Percentiles rank a stretch among this genome's conserved stretches.
These are phyloP conservation scores for Acleris laterana DNA, from an alignment of 2,888 invertebrate species.

Conservation along the genomic window DNA sequence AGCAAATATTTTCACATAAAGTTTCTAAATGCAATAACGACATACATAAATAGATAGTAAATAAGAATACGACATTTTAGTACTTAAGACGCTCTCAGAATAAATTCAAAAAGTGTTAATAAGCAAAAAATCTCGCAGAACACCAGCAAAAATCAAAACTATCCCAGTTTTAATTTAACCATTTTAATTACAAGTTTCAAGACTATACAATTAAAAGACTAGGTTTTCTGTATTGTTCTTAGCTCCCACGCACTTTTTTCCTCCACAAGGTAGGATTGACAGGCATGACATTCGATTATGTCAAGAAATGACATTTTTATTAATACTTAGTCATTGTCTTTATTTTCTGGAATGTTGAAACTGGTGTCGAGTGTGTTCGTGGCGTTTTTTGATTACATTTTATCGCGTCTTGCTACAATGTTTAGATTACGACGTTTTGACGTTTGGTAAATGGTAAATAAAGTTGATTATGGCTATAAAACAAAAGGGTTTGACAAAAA, in stretches of 20 bases:
- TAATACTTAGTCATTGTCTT: constrained; percentile 24
- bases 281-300: constrained; percentile 34
- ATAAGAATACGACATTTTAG: no score
- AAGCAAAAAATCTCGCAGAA: background rate
- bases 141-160: constrained; percentile 17
- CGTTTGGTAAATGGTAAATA: no score
- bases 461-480: no score
- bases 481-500: no score
- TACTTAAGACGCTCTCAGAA: no score
- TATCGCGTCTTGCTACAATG: background rate
- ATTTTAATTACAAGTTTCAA: constrained; percentile 25
- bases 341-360: constrained; percentile 21
- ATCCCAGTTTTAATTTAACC: constrained; percentile 17
- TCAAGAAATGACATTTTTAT: constrained; percentile 31
- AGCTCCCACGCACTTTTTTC: constrained; percentile 18
- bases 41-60: no score
- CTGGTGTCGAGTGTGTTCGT: background rate
- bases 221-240: constrained; percentile 26
- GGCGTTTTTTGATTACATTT: background rate
- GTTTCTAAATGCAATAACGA: no score
- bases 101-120: no score
- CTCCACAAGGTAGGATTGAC: constrained; percentile 2
- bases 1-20: no score
- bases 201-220: constrained; percentile 7
- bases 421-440: background rate